Base-by-base conservation (phyloP, 1,140 invertebrate genomes). In the Brachionus sp. region DNA sequence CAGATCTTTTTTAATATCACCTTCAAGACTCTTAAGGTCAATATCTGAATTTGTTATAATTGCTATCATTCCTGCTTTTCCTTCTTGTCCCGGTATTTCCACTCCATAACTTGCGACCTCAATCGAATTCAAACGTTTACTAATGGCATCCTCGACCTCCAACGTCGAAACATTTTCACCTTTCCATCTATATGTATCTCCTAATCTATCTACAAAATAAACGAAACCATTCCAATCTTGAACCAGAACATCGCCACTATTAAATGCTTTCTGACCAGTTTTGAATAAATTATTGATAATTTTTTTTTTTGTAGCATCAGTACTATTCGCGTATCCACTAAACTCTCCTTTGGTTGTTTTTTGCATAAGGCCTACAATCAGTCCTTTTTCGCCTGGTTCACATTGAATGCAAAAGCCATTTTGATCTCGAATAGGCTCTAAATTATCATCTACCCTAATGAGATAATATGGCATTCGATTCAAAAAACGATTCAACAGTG, bases 161-260 rank as follows among this genome's bases (percentile, higher is more conserved):
- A 94, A 94, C 0, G 98, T 99, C 3, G 95, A 97, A 1, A 99
- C 97, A 89, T 99, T 99, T 90, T 99, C 98, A n/a, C 97, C 97
- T 88, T 95, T 95, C 91, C 91, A 92, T 77, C 97, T 92, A 90
- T 96, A 99, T 1, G 97, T 98, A 88, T 99, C 97, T 1, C 97
- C 97, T 0, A 95, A 97, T 86, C 97, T 91, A 88, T 98, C 96
- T 85, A 93, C 94, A 90, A 99, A 99, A 88, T 93, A 98, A 39
- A 98, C 90, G 90, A 97, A 96, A 12, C 97, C 97, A 16, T 94
- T 91, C 85, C 96, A 93, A 88, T 98, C 96, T 86, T 94, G 93
- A 9, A 94, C 91, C 39, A 98, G 88, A 84, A 98, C 92, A 89
- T 99, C 97, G 84, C 95, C 95, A 94, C 95, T 96, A 78, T 96